Conservation (phyloP, 2,797 vertebrate genomes). For the Prionace glauca region DNA sequence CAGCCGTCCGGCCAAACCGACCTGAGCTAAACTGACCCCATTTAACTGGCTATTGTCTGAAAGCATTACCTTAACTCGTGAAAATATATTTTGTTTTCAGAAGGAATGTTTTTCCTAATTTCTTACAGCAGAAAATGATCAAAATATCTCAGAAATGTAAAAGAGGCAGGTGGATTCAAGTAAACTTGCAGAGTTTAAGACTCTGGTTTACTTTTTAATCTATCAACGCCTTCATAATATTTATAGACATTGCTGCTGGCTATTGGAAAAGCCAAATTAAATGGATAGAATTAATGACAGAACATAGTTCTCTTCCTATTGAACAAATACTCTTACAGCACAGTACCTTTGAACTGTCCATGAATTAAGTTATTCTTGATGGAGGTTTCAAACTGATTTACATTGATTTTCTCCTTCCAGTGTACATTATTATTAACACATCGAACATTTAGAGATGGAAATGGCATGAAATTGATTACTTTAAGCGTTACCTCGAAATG, state of each 20-base stretch:
- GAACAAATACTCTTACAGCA: neutral
- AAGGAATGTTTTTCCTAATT: neutral
- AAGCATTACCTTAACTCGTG: neutral
- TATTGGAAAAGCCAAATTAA: neutral
- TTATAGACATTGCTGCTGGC: neutral
- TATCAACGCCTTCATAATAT: neutral
- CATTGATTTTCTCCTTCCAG: neutral
- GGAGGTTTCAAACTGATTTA: neutral
- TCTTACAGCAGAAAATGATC: neutral
- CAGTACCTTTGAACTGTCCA: neutral
- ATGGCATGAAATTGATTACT: constrained; percentile 24
- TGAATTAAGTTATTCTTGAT: neutral
- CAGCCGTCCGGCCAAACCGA: too few species aligned
- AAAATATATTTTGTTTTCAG: neutral
- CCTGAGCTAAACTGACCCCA: too few species aligned
- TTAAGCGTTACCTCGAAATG: constrained; percentile 5
- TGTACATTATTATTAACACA: neutral
- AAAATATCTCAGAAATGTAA: neutral
- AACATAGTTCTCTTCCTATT: neutral
- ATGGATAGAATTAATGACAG: constrained; percentile 13
- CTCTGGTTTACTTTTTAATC: neutral
- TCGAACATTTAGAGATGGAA: constrained; percentile 7
- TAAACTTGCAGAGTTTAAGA: neutral
- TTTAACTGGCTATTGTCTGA: neutral
- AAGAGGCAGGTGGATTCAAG: neutral